Percentiles rank a stretch among this genome's conserved stretches.
Conservation (phyloP, 2,797 vertebrate species). For the Oreonectes daqikongensis region DNA sequence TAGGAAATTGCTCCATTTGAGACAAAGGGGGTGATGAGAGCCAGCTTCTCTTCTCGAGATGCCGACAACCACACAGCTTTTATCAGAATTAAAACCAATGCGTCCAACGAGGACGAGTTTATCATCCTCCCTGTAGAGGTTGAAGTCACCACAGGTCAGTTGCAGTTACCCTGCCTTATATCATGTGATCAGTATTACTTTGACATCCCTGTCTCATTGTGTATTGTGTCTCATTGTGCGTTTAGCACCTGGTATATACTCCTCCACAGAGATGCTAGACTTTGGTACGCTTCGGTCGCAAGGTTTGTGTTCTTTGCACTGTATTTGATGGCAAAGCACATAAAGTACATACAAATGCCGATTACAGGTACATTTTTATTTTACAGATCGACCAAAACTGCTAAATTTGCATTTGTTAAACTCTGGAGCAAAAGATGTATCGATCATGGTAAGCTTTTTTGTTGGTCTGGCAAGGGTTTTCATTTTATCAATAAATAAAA, state of each 20-base stretch:
- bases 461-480: neutral
- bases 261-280: conserved; percentile 98
- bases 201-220: neutral
- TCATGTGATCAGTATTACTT: neutral
- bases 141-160: conserved; percentile 95
- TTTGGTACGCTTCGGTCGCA: conserved; percentile 97
- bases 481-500: neutral
- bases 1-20: conserved; percentile 98
- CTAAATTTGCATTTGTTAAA: conserved; percentile 98
- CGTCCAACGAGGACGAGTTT: conserved; percentile 89
- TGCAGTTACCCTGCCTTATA: neutral
- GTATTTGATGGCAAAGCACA: neutral
- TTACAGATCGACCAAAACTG: conserved; percentile 93
- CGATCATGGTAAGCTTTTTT: conserved; percentile 87
- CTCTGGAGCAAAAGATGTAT: conserved; percentile 98
- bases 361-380: conserved; percentile 5
- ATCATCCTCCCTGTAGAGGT: conserved; percentile 98
- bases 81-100: conserved; percentile 96
- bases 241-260: conserved; percentile 96
- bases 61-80: conserved; percentile 99
- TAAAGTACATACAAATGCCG: neutral
- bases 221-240: conserved; percentile 31
- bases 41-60: conserved; percentile 96
- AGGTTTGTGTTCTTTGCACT: conserved; percentile 75
- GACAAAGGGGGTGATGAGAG: conserved; percentile 98